Conservation (phyloP, 2,797 vertebrate genomes). For the Dryobates pubescens region DNA sequence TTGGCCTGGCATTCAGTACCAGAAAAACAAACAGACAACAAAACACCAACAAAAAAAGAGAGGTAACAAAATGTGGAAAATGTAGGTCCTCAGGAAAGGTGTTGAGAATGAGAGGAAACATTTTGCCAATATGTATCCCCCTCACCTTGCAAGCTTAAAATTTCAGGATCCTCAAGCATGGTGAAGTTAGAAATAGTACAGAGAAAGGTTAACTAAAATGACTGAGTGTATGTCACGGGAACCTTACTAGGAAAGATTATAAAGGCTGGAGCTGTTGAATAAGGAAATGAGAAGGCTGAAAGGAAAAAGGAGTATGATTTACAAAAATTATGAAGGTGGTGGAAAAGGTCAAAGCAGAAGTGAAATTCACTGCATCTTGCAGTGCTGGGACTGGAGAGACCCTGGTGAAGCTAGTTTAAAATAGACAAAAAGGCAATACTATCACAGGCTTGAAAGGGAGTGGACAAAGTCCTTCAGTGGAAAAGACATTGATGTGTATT, state of each 20-base stretch:
- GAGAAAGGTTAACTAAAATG: background rate
- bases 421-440: background rate
- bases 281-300: background rate
- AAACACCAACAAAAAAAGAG: too few relatives aligned
- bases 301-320: background rate
- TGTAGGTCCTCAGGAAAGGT: background rate
- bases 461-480: background rate
- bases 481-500: background rate
- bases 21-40: background rate
- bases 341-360: background rate
- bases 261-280: background rate
- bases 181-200: background rate
- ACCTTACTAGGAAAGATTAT: background rate
- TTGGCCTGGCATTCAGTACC: background rate
- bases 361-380: background rate
- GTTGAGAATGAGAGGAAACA: background rate
- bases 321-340: background rate
- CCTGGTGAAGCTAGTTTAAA: background rate
- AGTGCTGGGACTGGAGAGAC: background rate
- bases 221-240: background rate
- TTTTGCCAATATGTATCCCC: background rate
- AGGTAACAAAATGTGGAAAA: background rate
- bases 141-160: background rate
- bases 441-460: background rate
- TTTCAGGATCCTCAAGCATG: background rate